A percentile compares a stretch with the other conserved stretches of the same genome.
Evolutionary conservation across 2,797 vertebrate species (phyloP).

Genomic region (Molossus alvarezi): DNA sequence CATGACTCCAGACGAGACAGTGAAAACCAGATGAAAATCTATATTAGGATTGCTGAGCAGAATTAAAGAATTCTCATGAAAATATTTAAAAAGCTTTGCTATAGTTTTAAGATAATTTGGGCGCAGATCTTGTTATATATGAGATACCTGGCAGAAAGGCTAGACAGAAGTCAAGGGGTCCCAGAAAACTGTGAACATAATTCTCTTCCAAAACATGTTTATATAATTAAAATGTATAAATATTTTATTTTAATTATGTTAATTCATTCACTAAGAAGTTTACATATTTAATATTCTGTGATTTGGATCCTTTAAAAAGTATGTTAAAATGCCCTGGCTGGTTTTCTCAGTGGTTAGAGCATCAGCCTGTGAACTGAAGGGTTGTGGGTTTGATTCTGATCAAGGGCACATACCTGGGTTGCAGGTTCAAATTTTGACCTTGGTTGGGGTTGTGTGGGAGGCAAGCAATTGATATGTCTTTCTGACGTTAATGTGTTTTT

Average conservation of each 20-base stretch:
- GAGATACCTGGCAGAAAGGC: not conserved
- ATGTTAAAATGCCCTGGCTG: not conserved
- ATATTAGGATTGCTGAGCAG: not conserved
- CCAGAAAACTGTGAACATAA: slow-evolving; percentile 46
- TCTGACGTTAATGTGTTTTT: no score
- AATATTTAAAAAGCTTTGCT: not conserved
- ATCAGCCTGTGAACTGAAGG: no score
- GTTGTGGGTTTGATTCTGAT: no score
- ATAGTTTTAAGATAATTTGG: slow-evolving; percentile 21
- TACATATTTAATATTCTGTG: slow-evolving; percentile 71
- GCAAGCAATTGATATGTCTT: no score
- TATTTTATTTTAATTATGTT: slow-evolving; percentile 78
- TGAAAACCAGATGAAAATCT: slow-evolving; percentile 21
- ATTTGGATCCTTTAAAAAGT: slow-evolving; percentile 80
- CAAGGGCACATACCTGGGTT: no score
- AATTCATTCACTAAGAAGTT: slow-evolving; percentile 72
- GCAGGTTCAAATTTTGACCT: no score
- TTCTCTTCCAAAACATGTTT: slow-evolving; percentile 68
- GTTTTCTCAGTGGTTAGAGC: no score
- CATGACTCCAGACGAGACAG: not conserved
- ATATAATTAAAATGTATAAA: slow-evolving; percentile 69
- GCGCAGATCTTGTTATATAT: not conserved
- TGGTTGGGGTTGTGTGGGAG: no score
- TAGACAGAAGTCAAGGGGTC: not conserved
- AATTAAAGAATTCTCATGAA: not conserved